Percentiles rank a stretch among this genome's conserved stretches.
Conservation (phyloP, 2,113 vertebrate genomes). For the Dascyllus trimaculatus region DNA sequence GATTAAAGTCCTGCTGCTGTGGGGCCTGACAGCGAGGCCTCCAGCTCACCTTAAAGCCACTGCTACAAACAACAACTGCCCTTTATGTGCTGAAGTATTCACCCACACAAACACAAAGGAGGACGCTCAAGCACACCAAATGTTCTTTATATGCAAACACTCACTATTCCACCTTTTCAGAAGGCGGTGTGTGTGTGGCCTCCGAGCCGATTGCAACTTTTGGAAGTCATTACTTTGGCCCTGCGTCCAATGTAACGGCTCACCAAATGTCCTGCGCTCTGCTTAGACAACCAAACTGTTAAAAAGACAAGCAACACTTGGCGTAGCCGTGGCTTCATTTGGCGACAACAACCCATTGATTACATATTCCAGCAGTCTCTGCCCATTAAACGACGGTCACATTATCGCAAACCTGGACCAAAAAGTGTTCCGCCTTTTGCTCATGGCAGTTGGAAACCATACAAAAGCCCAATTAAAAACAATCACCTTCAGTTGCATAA, state of each 20-base stretch:
- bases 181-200: conserved; percentile 40
- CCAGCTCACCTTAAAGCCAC: conserved; percentile 62
- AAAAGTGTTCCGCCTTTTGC: background rate
- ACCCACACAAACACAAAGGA: background rate
- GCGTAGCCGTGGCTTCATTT: conserved; percentile 38
- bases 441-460: background rate
- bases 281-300: conserved; percentile 53
- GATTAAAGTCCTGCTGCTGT: conserved; percentile 78
- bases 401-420: conserved; percentile 1
- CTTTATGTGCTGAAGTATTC: conserved; percentile 35
- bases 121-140: background rate
- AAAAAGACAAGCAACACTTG: conserved; percentile 39
- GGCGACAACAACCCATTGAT: conserved; percentile 21
- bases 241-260: conserved; percentile 52
- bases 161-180: conserved; percentile 28
- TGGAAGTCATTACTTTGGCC: conserved; percentile 76
- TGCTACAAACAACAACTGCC: conserved; percentile 36
- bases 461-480: conserved; percentile 49
- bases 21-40: conserved; percentile 47
- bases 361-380: conserved; percentile 28
- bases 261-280: conserved; percentile 36
- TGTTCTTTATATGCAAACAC: background rate
- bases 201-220: conserved; percentile 66
- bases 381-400: conserved; percentile 10
- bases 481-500: conserved; percentile 22